Evolutionary conservation across 2,797 vertebrate genomes (phyloP), one percentile per base, ranked within the genome.

Genomic region (Pipistrellus kuhlii): DNA sequence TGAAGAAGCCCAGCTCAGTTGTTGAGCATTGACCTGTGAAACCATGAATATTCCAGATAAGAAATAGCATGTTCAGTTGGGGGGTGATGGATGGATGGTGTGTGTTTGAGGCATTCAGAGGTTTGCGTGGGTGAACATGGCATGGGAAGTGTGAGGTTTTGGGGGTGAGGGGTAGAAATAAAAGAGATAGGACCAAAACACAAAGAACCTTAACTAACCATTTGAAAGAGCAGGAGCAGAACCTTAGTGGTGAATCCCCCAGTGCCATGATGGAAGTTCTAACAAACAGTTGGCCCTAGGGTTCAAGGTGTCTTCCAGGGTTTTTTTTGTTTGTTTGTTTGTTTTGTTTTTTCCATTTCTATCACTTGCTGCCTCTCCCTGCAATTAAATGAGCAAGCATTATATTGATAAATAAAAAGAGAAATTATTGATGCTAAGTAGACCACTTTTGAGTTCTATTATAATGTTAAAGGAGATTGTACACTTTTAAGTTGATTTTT

Each of bases 361-460:
- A 5, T 72, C 38, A 48, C 44, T n/a, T 53, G 32, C 46, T 78
- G 11, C 30, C 2, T 38, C 59, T 95, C 30, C 32, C 64, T 68
- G 55, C 8, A 62, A 46, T 57, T 73, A 83, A 64, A 75, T 38
- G 14, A 71, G 27, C 18, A 87, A 93, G 51, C 2, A 30, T 55
- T 32, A 27, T 11, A 57, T n/a, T 75, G 57, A 91, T 32, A 93
- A 75, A 76, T 30, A 66, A 88, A 27, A n/a, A 86, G 85, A 89
- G 15, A 15, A 44, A 71, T 51, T 81, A 4, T 30, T n/a, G 1
- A 66, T 41, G 35, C 38, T 69, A 57, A 69, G 0, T 17, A 59
- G 15, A 32, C 6, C 0, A 21, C 38, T 69, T 82, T n/a, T 23
- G n/a, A 76, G 35, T 46, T 92, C 20, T 7, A 62, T 80, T 35